Evolutionary conservation across 37 sponge, comb jelly and placozoan species (phyloP).

Genomic region (Mnemiopsis leidyi): DNA sequence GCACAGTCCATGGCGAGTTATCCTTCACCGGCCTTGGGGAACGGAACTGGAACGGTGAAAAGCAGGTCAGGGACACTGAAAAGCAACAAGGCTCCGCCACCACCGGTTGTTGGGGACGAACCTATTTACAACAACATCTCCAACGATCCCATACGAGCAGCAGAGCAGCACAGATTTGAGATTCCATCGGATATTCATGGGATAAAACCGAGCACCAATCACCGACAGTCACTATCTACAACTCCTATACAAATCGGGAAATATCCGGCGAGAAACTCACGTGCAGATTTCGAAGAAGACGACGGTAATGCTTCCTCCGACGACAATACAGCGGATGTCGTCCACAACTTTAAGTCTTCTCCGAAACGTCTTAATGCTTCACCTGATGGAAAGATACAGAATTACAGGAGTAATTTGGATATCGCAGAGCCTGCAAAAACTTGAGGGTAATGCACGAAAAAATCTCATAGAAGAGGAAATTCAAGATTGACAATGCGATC

Average conservation of each 20-base stretch:
- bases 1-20: background rate
- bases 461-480: no score
- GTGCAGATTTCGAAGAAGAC: background rate
- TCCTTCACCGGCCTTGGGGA: background rate
- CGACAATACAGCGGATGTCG: slow-evolving; percentile 36
- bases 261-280: background rate
- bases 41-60: background rate
- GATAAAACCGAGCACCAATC: background rate
- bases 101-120: background rate
- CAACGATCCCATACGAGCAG: background rate
- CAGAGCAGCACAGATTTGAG: background rate
- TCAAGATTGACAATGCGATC: no score
- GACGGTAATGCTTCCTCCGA: slow-evolving; percentile 32
- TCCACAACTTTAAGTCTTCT: background rate
- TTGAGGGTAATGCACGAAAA: no score
- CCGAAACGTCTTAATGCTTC: background rate
- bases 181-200: background rate
- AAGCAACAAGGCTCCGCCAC: background rate
- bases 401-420: background rate
- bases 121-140: background rate
- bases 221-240: background rate
- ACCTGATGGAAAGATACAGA: background rate
- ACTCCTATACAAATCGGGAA: background rate
- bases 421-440: background rate
- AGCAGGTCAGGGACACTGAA: slow-evolving; percentile 13